Evolutionary conservation across 2,888 invertebrate species (phyloP).

Genomic region (Drosophila buzzatii): DNA sequence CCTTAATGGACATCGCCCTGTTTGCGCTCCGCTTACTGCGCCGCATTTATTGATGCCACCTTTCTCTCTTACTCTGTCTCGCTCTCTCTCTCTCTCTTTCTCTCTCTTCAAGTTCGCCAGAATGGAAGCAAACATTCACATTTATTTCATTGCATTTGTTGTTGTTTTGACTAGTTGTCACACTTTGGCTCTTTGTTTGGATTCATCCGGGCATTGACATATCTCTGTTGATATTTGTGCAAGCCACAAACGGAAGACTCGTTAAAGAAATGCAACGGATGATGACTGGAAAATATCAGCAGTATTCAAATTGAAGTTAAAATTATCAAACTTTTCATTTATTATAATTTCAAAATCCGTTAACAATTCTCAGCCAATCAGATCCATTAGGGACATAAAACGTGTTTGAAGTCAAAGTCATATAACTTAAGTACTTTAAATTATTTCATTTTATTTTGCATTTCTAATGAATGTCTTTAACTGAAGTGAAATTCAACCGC

Average conservation of each 20-base stretch:
- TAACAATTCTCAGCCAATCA: not conserved
- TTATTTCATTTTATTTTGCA: not conserved
- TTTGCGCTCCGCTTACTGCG: constrained; percentile 60
- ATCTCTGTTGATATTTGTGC: constrained; percentile 12
- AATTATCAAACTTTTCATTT: constrained; percentile 15
- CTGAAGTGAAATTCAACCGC: not conserved
- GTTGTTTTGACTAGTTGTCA: constrained; percentile 7
- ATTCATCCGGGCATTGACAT: constrained; percentile 37
- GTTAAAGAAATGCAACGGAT: constrained; percentile 32
- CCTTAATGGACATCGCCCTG: constrained; percentile 63
- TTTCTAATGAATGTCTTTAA: too few species aligned
- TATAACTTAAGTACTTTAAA: not conserved
- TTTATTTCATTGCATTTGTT: constrained; percentile 39
- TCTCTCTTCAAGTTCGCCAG: constrained; percentile 47
- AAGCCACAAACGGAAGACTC: constrained; percentile 23
- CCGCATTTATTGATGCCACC: constrained; percentile 75
- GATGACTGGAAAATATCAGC: constrained; percentile 11
- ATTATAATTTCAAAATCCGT: not conserved
- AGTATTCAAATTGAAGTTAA: not conserved
- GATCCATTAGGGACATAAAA: not conserved
- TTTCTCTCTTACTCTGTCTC: constrained; percentile 31
- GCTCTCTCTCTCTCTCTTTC: constrained; percentile 19
- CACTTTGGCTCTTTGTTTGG: constrained; percentile 24
- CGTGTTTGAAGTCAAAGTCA: not conserved
- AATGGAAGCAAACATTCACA: constrained; percentile 64